Evolutionary conservation across 2,797 vertebrate genomes (phyloP), one percentile per base, ranked within the genome.

Genomic region (Meriones psammophilus): DNA sequence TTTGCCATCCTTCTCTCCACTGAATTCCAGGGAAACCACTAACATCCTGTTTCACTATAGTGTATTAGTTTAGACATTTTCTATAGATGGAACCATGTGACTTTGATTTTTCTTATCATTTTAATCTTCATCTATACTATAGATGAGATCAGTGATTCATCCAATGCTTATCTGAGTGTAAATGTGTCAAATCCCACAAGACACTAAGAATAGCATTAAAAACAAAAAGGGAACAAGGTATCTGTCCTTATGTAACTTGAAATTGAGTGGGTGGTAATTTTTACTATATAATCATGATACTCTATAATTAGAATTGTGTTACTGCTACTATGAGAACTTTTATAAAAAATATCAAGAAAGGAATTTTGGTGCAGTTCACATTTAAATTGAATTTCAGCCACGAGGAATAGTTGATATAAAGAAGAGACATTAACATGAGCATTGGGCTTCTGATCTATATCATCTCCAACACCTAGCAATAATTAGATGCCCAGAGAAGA

Each of bases 61-160:
- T 73, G 68, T 88, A 42, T 10, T 62, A 46, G 60, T 80, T 62
- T 54, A 24, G 9, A 71, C 69, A 58, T 39, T 89, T 89, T 4
- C 76, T 74, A 33, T 66, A 71, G 62, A 80, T 69, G 14, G 22
- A 74, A 58, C 33, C 24, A 60, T 60, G 22, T 80, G 17, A 78
- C 26, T 83, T 94, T 84, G 33, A 92, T 30, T 88, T 95, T 77
- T 50, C n/a, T 8, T 73, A 79, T 68, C 24, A 77, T 39, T 88
- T 93, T 36, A 64, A 58, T 20, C 4, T 81, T 71, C 42, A 76
- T 76, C 8, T 15, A 42, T 73, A 46, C 20, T 78, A 9, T 86
- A 74, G 14, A 36, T 88, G 13, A 39, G 12, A 71, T 78, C 24
- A 86, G 15, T n/a, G 87, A 83, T 68, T 84, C 9, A 93, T 56